Base-by-base conservation (phyloP, 2,113 vertebrate species). In the Labrus mixtus region DNA sequence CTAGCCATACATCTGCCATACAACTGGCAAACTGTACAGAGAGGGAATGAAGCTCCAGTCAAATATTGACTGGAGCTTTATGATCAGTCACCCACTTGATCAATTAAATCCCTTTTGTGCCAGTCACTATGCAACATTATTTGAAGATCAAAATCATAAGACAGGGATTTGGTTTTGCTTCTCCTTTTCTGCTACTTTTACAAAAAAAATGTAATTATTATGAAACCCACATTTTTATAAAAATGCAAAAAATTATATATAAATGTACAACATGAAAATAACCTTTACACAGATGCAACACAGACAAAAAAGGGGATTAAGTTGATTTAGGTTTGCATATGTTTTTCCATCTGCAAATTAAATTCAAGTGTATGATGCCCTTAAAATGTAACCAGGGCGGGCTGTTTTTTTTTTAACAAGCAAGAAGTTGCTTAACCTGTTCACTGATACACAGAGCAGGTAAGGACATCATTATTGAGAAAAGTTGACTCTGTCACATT, bases 51-150 rank as follows among this genome's bases (percentile, higher is more conserved):
- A 89, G 82, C 82, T 79, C 46, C 76, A 82, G 75, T 81, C 85
- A 90, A 89, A 91, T 92, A 92, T 89, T 88, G 90, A 93, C 89
- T 82, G 61, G 69, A 73, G 85, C 88, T 90, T 85, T 90, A 89
- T 89, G 81, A 93, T 92, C 92, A 87, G 79, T 88, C 90, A 89
- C 82, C 82, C 88, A 87, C 90, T 90, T 91, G 83, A 94, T 94
- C 90, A 91, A 93, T 93, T 87, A 79, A 91, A 91, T 93, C 83
- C 90, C 90, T 86, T 87, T 83, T 90, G 88, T 87, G 85, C 81
- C 85, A 87, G 92, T 90, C 91, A 79, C 80, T 90, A 82, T 87
- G 78, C 81, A 84, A 92, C 92, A 93, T 88, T 93, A 91, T 94
- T 93, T 93, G 86, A 90, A 82, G 92, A 90, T 89, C 84, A 82